phyloP scores from a whole-genome alignment of 2,888 invertebrate species.

The Sinotaia quadrata region DNA sequence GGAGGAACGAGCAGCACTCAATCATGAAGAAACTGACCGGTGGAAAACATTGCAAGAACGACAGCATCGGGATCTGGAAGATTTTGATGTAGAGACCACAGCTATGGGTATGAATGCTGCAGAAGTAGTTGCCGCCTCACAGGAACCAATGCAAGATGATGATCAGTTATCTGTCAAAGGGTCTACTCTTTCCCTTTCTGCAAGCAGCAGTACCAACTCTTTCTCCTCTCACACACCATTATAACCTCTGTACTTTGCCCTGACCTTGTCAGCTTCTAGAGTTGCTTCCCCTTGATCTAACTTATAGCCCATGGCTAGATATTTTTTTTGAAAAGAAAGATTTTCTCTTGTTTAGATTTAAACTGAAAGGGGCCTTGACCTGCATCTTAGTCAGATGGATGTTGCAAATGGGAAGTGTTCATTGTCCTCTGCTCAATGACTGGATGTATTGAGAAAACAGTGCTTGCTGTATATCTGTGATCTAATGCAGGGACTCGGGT shows the following conservation, averaged over 20 bases:
- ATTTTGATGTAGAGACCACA: constrained; percentile 95
- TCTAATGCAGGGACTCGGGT: too few species aligned
- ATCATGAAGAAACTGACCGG: constrained; percentile 91
- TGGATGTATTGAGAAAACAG: too few species aligned
- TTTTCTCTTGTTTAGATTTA: too few species aligned
- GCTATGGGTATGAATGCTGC: constrained; percentile 92
- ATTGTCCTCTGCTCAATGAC: too few species aligned
- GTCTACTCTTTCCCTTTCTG: constrained; percentile 95
- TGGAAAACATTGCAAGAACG: constrained; percentile 90
- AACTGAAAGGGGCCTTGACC: too few species aligned
- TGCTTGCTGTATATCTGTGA: too few species aligned
- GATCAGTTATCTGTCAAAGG: constrained; percentile 93
- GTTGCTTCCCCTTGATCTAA: too few species aligned
- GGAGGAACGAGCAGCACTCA: constrained; percentile 90
- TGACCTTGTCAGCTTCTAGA: too few species aligned
- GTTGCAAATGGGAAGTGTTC: too few species aligned
- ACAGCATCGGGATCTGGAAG: constrained; percentile 90
- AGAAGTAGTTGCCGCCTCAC: constrained; percentile 91
- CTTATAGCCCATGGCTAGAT: too few species aligned
- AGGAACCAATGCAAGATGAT: constrained; percentile 85
- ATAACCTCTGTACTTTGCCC: constrained; percentile 31
- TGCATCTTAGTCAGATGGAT: too few species aligned
- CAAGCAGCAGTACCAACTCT: constrained; percentile 73
- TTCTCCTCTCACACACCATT: constrained; percentile 51
- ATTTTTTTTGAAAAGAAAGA: too few species aligned